Evolutionary conservation across 2,888 invertebrate genomes (phyloP), one percentile per base, ranked within the genome.

Genomic region (Aleiodes leptofemur): DNA sequence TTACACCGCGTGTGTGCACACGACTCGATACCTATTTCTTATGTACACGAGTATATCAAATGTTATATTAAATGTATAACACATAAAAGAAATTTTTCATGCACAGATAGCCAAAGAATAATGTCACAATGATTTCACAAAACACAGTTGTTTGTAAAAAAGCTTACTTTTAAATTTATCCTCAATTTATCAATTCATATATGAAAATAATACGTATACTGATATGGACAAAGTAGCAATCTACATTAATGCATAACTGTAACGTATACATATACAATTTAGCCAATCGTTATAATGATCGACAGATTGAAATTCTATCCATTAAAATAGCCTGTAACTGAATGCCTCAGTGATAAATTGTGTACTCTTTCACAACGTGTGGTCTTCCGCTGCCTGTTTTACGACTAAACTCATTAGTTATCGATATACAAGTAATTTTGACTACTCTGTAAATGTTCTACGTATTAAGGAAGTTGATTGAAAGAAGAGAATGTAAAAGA

Each of bases 1-100:
- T 87, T 87, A 87, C 85, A 83, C 83, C 83, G 85, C 84, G 82
- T 84, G 84, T 86, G 70, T 75, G 71, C 73, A 16, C 14, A 13
- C 69, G 43, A 38, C 70, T 23, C 23, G 69, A 77, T 72, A 72
- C 53, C 69, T 61, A 64, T 64, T 43, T 48, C 64, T 23, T 23
- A 38, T 43, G 11, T 68, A 6, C 38, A 38, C 51, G 53, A 56
- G 69, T 69, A 64, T 48, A 64, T 64, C 61, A 61, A 23, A 23
- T 23, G 23, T 43, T 38, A 38, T 61, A 38, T 38, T 16, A 6
- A 56, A n/a, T 14, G 59, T 59, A 64, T 64, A 48, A 64, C 43
- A 13, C 16, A 43, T 57, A 13, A 23, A 23, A 23, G 66, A n/a
- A 16, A 61, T 34, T 66, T 50, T 59, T 9, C 55, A 68, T 70